Conservation (phyloP, 2,797 vertebrate species). For the Erethizon dorsatum region DNA sequence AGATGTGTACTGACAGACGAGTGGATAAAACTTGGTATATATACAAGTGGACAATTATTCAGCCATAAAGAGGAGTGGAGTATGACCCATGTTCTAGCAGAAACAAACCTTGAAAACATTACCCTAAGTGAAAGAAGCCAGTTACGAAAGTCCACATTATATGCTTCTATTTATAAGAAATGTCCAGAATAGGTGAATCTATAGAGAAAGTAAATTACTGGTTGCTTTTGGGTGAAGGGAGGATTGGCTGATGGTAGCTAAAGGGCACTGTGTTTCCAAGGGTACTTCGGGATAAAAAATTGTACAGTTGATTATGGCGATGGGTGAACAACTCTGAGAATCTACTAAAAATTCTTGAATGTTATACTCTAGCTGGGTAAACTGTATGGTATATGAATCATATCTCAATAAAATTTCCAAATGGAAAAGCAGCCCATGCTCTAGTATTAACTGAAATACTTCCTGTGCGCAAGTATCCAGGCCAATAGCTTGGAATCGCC, state of each 20-base stretch:
- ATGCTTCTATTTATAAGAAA: background rate
- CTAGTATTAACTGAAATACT: background rate
- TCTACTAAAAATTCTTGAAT: background rate
- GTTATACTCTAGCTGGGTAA: background rate
- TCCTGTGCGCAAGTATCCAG: background rate
- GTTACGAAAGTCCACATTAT: background rate
- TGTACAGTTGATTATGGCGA: background rate
- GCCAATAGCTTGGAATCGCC: background rate
- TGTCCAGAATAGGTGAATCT: background rate
- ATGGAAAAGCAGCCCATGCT: background rate
- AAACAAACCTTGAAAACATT: background rate
- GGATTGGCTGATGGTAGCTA: background rate
- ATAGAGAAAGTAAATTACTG: background rate
- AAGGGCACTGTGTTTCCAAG: background rate
- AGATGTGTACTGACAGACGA: background rate
- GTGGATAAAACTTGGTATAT: too few relatives aligned
- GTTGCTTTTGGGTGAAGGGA: background rate
- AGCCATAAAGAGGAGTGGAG: background rate
- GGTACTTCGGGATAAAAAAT: background rate
- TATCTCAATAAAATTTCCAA: background rate
- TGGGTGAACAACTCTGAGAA: background rate
- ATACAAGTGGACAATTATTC: background rate
- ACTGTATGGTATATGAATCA: background rate
- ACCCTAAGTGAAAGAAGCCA: slow-evolving; percentile 6
- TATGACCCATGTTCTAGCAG: too few relatives aligned